Base-by-base conservation (phyloP, 2,113 vertebrate species). In the Pachyramphus minor region DNA sequence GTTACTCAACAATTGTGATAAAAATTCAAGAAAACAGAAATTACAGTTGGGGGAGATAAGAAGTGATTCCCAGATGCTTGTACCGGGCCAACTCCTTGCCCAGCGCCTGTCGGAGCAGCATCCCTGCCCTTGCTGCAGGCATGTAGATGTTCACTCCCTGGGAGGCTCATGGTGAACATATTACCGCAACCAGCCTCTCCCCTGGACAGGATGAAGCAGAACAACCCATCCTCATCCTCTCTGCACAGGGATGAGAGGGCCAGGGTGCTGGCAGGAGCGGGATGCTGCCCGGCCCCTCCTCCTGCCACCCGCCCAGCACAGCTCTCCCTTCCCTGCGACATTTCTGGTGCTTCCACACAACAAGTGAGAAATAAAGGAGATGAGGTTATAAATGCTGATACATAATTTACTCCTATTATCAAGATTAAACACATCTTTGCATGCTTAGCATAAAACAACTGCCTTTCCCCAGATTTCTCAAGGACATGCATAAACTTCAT, bases 351-450 rank as follows among this genome's bases (percentile, higher is more conserved):
- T 94, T 92, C 76, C 73, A 31, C 53, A 60, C 58, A 87, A 78
- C 41, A 63, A 95, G 73, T 33, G 69, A 82, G 68, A 91, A 94
- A 92, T 53, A 50, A 87, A 93, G 71, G 52, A 95, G 78, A 56
- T 0, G 64, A 88, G 42, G 95, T 96, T 95, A 87, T 89, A 95
- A 95, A 80, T 0, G 47, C 85, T 96, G 95, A 96, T 97, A 96
- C 92, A 95, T 97, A 93, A 97, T 96, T 97, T 96, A 96, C 96
- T 96, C 86, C 92, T 90, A 94, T 96, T 95, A 93, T 95, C 92
- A 95, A 97, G 95, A 96, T 96, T 95, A 95, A 97, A 96, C 84
- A 97, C 83, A 93, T 91, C 89, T 89, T 90, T 96, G 95, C 84
- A 96, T 96, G 96, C 91, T 89, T 93, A 79, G 71, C 81, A 94